Evolutionary conservation across 2,888 invertebrate genomes (phyloP).

Genomic region (Melangyna quadrimaculata): DNA sequence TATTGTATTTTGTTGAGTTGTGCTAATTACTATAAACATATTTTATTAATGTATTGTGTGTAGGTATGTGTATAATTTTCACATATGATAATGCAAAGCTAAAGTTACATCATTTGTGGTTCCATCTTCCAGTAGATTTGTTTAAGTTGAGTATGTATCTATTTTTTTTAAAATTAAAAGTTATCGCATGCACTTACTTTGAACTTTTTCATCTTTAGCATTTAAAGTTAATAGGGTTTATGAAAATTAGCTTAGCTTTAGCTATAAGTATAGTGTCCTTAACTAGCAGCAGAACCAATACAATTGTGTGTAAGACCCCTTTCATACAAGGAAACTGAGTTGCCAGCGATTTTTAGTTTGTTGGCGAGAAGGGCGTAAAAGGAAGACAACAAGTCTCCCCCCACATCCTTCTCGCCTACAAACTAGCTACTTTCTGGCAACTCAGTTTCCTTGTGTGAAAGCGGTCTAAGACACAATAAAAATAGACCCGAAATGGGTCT

Average conservation of each 20-base stretch:
- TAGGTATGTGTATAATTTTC: background rate
- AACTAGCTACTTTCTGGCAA: no score
- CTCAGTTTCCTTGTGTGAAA: no score
- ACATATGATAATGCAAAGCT: slow-evolving; percentile 6
- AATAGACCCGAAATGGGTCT: no score
- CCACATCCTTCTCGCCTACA: no score
- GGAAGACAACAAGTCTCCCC: no score
- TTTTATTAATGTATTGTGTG: slow-evolving; percentile 29
- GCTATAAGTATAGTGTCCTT: background rate
- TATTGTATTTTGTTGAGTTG: slow-evolving; percentile 15
- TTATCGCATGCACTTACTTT: background rate
- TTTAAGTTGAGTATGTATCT: background rate
- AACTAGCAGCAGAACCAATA: background rate
- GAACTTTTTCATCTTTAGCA: slow-evolving; percentile 36
- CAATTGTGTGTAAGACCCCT: no score
- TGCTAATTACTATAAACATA: slow-evolving; percentile 49
- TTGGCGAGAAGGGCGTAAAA: no score
- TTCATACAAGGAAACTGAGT: no score
- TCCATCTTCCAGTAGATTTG: background rate
- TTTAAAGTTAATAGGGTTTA: background rate
- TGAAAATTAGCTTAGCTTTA: background rate
- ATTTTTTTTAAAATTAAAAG: background rate
- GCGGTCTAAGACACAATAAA: no score
- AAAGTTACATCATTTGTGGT: slow-evolving; percentile 56
- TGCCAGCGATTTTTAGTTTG: no score